Evolutionary conservation across 2,797 vertebrate genomes (phyloP), one percentile per base, ranked within the genome.

Genomic region (Podargus strigoides): DNA sequence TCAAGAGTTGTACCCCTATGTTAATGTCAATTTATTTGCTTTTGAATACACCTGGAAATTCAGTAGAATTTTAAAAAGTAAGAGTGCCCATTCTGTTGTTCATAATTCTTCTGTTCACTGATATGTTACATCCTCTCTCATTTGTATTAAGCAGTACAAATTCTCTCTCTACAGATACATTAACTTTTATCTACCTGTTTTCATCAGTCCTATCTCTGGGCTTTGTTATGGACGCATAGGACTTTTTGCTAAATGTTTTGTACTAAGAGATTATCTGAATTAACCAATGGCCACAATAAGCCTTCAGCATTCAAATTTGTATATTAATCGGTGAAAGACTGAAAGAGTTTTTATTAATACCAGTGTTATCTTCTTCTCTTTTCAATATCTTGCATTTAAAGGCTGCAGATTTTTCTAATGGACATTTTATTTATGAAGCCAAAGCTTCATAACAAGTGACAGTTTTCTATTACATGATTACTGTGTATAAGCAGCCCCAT

Each of bases 311-410:
- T 75, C 39, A 73, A 72, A 58, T 66, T 49, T 62, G 9, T 64
- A 3, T 39, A 30, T 87, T 69, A 79, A 42, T 47, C 3, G 1
- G 21, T 64, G 36, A 72, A 88, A 77, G 76, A 74, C 8, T 85
- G 30, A 18, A 53, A 37, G 27, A 69, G 15, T 15, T 85, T 87
- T 81, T 87, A 30, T 50, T 42, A 78, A 53, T n/a, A 72, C 6
- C 24, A 36, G 22, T 68, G 34, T 64, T 77, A 67, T 1, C 1
- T 21, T 52, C 16, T 64, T 67, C 44, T 67, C 47, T 87, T 84
- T 86, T 89, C 47, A 89, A 32, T 5, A 72, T 34, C 46, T 76
- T 67, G 16, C 55, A 66, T 76, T 85, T 72, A 87, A 90, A 94
- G 26, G 47, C 59, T 20, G 59, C 14, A 37, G 39, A 72, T 27